Percentiles rank a stretch among this genome's conserved stretches.
phyloP scores from a whole-genome alignment of 92 coral and sea anemone genomes.

The Siderastrea radians region DNA sequence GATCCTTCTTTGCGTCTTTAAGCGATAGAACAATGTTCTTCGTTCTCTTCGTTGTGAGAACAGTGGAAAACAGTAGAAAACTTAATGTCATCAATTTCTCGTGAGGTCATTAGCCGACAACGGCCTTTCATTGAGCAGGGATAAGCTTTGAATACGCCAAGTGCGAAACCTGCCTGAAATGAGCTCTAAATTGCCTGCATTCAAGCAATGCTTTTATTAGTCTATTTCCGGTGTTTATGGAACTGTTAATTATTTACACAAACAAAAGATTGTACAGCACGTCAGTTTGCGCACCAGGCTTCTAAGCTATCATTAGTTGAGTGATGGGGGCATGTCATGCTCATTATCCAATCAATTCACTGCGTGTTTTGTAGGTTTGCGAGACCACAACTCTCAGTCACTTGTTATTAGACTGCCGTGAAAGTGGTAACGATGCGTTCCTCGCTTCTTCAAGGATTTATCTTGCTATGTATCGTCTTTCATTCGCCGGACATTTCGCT shows the following conservation, averaged over 20 bases:
- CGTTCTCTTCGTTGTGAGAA: no score
- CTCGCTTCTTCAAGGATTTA: conserved; percentile 18
- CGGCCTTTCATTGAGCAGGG: conserved; percentile 19
- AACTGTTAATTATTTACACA: conserved; percentile 89
- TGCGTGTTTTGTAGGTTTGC: conserved; percentile 29
- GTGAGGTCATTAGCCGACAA: conserved; percentile 31
- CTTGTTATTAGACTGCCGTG: conserved; percentile 37
- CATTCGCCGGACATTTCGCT: conserved; percentile 16
- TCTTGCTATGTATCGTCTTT: conserved; percentile 30
- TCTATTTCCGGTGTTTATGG: conserved; percentile 89
- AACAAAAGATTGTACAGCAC: conserved; percentile 79
- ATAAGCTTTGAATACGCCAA: conserved; percentile 24
- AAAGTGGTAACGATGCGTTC: conserved; percentile 23
- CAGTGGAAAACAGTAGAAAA: background rate
- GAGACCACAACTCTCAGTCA: conserved; percentile 25
- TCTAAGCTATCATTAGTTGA: conserved; percentile 58
- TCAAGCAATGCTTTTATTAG: conserved; percentile 53
- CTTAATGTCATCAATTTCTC: conserved; percentile 6
- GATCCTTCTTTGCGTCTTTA: background rate
- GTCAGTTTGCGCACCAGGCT: conserved; percentile 61
- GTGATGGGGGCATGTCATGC: conserved; percentile 80
- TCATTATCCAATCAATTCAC: conserved; percentile 73
- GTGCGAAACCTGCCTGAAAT: conserved; percentile 23
- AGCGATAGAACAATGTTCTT: background rate
- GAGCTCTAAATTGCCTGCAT: conserved; percentile 52